phyloP scores from a whole-genome alignment of 2,888 invertebrate species.

The Andrena bucephala region DNA sequence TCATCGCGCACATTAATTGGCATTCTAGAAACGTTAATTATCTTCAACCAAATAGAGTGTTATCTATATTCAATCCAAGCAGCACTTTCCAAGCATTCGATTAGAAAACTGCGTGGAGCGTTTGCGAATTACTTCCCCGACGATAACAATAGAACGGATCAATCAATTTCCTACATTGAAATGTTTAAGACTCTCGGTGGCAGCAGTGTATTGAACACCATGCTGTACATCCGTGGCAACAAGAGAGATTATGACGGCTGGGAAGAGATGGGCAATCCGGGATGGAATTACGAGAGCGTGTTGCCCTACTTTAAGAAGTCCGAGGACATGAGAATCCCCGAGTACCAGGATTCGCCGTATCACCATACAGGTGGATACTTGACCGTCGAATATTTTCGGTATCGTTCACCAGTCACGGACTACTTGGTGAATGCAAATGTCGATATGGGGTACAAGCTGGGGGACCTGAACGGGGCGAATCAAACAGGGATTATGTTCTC shows the following conservation, averaged over 20 bases:
- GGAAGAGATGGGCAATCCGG: slow-evolving; percentile 90
- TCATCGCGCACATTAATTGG: no score
- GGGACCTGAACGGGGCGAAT: slow-evolving; percentile 91
- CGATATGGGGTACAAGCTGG: slow-evolving; percentile 89
- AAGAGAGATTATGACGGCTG: slow-evolving; percentile 94
- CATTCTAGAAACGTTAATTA: no score
- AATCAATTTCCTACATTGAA: neutral
- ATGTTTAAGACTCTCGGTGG: slow-evolving; percentile 86
- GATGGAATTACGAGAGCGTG: slow-evolving; percentile 92
- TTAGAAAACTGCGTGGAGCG: no score
- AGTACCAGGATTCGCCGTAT: slow-evolving; percentile 87
- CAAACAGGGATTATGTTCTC: slow-evolving; percentile 93
- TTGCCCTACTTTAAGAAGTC: slow-evolving; percentile 92
- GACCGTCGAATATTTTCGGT: slow-evolving; percentile 89
- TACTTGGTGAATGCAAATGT: slow-evolving; percentile 90
- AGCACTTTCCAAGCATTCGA: no score
- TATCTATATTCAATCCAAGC: no score
- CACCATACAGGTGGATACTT: slow-evolving; percentile 91
- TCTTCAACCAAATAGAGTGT: no score
- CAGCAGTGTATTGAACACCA: slow-evolving; percentile 94
- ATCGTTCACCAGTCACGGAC: slow-evolving; percentile 89
- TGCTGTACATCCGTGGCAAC: slow-evolving; percentile 95
- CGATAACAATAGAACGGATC: neutral
- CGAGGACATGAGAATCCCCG: slow-evolving; percentile 91
- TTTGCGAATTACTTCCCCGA: no score